phyloP scores from a whole-genome alignment of 2,797 vertebrate species.

The Lagorchestes hirsutus region DNA sequence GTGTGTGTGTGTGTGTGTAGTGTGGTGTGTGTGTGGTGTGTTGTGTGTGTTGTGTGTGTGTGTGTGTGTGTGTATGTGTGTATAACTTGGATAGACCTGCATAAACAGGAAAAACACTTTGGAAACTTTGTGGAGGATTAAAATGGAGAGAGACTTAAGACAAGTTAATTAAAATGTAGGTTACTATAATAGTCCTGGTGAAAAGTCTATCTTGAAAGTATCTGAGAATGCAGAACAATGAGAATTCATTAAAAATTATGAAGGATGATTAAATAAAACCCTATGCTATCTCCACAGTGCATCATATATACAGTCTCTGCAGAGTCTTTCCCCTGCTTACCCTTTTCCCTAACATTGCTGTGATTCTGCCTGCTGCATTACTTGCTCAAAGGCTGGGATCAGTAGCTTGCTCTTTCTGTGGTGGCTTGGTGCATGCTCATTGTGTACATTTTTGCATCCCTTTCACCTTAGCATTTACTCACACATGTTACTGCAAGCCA shows the following conservation, averaged over 20 bases:
- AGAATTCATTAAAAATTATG: not conserved
- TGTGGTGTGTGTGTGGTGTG: too few relatives aligned
- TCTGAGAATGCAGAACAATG: not conserved
- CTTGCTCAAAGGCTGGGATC: slow-evolving; percentile 6
- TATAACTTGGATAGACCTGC: not conserved
- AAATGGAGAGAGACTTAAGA: not conserved
- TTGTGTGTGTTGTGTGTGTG: too few relatives aligned
- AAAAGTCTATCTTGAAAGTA: not conserved
- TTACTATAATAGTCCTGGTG: not conserved
- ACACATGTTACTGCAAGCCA: not conserved
- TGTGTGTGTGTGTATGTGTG: not conserved
- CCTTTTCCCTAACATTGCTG: not conserved
- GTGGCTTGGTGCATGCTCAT: not conserved
- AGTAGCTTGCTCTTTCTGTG: not conserved
- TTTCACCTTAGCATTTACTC: not conserved
- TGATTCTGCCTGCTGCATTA: not conserved
- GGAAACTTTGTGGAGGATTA: not conserved
- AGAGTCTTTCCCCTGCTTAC: not conserved
- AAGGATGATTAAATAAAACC: not conserved
- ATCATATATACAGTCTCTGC: not conserved
- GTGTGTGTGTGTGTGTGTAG: not conserved
- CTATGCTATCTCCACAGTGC: not conserved
- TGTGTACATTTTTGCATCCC: not conserved
- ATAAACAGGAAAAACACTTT: not conserved
- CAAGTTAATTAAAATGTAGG: not conserved